Percentiles rank a stretch among this genome's conserved stretches.
phyloP scores from a whole-genome alignment of 2,888 invertebrate species.

The Aleiodes leptofemur region DNA sequence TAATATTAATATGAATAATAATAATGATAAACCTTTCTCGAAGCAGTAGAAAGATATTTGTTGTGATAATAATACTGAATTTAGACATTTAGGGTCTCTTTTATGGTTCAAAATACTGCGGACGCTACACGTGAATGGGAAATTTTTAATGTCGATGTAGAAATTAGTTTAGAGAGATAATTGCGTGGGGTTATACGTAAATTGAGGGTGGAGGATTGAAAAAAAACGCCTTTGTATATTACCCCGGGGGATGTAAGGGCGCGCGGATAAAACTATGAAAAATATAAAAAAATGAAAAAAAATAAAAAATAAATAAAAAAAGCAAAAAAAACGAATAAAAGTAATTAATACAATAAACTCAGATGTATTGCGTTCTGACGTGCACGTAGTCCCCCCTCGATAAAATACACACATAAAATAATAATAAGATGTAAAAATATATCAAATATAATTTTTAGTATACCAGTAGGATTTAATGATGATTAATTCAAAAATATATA shows the following conservation, averaged over 20 bases:
- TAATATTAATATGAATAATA: constrained; percentile 26
- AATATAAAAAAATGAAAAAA: constrained; percentile 38
- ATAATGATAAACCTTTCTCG: constrained; percentile 61
- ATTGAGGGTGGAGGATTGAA: constrained; percentile 33
- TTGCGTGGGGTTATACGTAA: constrained; percentile 21
- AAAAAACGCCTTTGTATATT: constrained; percentile 47
- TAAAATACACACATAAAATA: constrained; percentile 32
- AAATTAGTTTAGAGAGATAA: constrained; percentile 7
- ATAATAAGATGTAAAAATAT: constrained; percentile 15
- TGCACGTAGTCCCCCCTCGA: constrained; percentile 37
- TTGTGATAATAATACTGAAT: constrained; percentile 74
- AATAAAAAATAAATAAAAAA: constrained; percentile 47
- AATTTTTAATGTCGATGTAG: constrained; percentile 51
- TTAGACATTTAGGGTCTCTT: constrained; percentile 66
- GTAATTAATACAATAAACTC: constrained; percentile 49
- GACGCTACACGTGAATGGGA: constrained; percentile 58
- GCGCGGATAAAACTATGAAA: constrained; percentile 42
- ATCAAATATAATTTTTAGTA: constrained; percentile 51
- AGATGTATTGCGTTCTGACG: constrained; percentile 37
- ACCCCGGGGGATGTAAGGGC: constrained; percentile 35
- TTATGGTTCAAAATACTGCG: constrained; percentile 61
- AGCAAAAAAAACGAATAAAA: constrained; percentile 45
- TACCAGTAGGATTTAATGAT: constrained; percentile 44
- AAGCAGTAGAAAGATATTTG: constrained; percentile 69
- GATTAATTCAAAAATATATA: constrained; percentile 51